Conservation (phyloP, 2,888 invertebrate species). For the Metellina segmentata region DNA sequence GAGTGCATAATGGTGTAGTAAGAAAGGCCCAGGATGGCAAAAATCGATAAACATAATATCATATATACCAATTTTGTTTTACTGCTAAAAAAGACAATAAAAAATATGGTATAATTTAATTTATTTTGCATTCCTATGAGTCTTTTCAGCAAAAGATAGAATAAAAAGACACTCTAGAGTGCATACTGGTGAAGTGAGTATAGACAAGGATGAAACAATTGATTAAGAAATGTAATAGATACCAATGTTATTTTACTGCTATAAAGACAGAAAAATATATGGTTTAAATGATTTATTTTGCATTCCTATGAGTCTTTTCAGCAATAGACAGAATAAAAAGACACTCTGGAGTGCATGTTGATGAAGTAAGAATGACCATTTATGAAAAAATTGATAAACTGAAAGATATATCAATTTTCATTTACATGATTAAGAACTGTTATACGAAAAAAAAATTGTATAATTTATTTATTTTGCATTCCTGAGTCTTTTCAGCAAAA, state of each 20-base stretch:
- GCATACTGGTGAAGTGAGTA: not conserved
- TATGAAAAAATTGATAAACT: not conserved
- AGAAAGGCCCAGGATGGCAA: not conserved
- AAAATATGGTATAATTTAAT: not conserved
- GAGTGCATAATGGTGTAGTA: not conserved
- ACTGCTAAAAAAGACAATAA: not conserved
- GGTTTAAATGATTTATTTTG: no score
- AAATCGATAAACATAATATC: no score
- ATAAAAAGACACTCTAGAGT: constrained; percentile 29
- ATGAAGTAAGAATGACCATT: not conserved
- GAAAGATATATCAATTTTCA: not conserved
- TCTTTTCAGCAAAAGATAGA: not conserved
- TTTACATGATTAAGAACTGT: not conserved
- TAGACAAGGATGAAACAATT: not conserved
- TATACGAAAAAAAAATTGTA: not conserved
- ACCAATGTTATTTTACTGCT: no score
- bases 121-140: constrained; percentile 29
- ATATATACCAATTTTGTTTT: no score
- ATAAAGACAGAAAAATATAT: no score
- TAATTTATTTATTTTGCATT: constrained; percentile 26
- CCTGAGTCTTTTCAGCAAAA: constrained; percentile 1
- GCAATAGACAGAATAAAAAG: no score
- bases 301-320: no score
- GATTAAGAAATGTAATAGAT: no score
- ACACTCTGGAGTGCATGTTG: not conserved